phyloP scores from a whole-genome alignment of 1,140 invertebrate species.

The Aporrectodea caliginosa region DNA sequence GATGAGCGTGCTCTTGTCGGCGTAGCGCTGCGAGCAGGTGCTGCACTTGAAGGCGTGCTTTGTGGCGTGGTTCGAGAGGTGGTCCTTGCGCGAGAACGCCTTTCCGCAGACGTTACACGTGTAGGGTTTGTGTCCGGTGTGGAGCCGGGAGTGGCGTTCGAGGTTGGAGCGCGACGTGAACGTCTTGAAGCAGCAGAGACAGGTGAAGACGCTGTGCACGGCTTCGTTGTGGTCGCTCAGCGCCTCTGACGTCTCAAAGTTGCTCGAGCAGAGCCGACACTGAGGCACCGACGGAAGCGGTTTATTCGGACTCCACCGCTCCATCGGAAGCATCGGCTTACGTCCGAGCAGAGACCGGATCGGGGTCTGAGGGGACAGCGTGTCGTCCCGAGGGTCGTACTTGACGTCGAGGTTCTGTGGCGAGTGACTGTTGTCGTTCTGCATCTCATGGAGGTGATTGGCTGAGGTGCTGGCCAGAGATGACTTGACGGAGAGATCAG shows the following conservation, averaged over 20 bases:
- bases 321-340: constrained; percentile 3
- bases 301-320: constrained; percentile 18
- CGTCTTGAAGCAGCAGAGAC: constrained; percentile 73
- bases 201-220: constrained; percentile 31
- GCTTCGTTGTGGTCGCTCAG: constrained; percentile 28
- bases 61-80: constrained; percentile 30
- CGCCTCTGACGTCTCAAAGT: constrained; percentile 17
- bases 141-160: constrained; percentile 94
- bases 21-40: constrained; percentile 26
- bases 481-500: not conserved
- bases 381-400: not conserved
- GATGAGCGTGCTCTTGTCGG: constrained; percentile 17
- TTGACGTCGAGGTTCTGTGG: not conserved
- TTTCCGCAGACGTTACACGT: constrained; percentile 28
- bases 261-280: constrained; percentile 16
- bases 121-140: constrained; percentile 86
- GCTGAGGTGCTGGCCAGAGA: not conserved
- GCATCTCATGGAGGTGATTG: not conserved
- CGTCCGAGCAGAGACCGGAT: constrained; percentile 7
- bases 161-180: constrained; percentile 98
- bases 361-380: not conserved
- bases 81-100: constrained; percentile 33
- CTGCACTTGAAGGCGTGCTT: constrained; percentile 32
- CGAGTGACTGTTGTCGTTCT: not conserved
- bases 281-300: constrained; percentile 20